phyloP scores from a whole-genome alignment of 2,113 vertebrate species.

The Lipotes vexillifer region DNA sequence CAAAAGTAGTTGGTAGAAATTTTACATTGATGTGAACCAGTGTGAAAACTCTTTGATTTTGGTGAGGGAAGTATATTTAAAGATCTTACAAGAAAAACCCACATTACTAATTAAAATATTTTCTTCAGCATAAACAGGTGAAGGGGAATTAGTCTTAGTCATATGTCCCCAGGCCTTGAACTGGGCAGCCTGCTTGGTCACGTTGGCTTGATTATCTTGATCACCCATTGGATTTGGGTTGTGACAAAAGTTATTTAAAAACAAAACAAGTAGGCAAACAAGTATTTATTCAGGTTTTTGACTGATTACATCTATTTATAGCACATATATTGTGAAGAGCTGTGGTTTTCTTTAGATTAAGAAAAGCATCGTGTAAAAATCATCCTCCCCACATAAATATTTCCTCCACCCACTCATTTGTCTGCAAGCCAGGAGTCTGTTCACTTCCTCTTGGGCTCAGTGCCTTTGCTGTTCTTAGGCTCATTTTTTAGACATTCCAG shows the following conservation, averaged over 20 bases:
- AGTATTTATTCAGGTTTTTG: background rate
- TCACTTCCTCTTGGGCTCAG: background rate
- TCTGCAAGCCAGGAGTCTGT: constrained; percentile 37
- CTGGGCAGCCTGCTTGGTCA: background rate
- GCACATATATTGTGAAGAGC: constrained; percentile 42
- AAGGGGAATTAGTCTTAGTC: background rate
- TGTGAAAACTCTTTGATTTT: constrained; percentile 3
- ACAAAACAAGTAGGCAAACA: background rate
- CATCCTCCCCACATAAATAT: constrained; percentile 23
- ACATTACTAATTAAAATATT: background rate
- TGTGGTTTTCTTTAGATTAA: constrained; percentile 69
- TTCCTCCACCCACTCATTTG: constrained; percentile 50
- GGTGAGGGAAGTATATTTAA: background rate
- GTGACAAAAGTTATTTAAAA: constrained; percentile 32
- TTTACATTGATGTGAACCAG: background rate
- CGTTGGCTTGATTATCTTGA: background rate
- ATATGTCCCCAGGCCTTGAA: background rate
- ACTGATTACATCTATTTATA: constrained; percentile 35
- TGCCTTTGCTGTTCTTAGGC: background rate
- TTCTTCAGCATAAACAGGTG: background rate
- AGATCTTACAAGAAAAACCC: background rate
- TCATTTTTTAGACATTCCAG: constrained; percentile 15
- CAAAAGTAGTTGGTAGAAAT: background rate
- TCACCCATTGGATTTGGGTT: background rate
- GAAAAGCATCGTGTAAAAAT: constrained; percentile 25